Percentiles rank a stretch among this genome's conserved stretches.
These are phyloP conservation scores for Knipowitschia caucasica DNA, from an alignment of 2,797 vertebrate genomes.

Conservation along the genomic window DNA sequence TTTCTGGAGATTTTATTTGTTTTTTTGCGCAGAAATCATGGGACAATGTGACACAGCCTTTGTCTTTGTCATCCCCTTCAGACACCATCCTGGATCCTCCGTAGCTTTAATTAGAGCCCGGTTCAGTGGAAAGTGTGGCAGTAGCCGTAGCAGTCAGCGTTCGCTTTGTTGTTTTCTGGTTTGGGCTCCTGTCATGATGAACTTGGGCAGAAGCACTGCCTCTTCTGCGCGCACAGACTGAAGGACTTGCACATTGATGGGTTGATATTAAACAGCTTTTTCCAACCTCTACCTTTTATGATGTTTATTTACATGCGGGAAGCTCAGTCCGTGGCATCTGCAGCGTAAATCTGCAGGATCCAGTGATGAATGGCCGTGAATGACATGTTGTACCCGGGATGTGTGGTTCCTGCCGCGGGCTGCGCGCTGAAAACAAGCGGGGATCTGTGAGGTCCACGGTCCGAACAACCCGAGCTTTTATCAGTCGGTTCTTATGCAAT, in stretches of 20 bases:
- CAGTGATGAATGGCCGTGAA: no score
- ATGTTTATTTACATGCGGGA: constrained; percentile 10
- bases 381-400: constrained; percentile 53
- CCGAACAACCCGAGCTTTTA: constrained; percentile 6
- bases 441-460: constrained; percentile 30
- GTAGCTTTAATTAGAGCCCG: constrained; percentile 92
- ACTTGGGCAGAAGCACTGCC: constrained; percentile 92
- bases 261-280: constrained; percentile 82
- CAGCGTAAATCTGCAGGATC: no score
- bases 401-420: constrained; percentile 57
- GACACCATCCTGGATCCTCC: constrained; percentile 68
- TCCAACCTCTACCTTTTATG: constrained; percentile 57
- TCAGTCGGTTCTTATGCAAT: constrained; percentile 1
- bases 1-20: constrained; percentile 80
- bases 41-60: constrained; percentile 68
- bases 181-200: constrained; percentile 76
- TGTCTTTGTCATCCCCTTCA: constrained; percentile 77
- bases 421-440: constrained; percentile 46
- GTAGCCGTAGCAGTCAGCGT: constrained; percentile 74
- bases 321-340: no score
- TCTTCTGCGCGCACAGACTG: constrained; percentile 88
- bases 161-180: constrained; percentile 45
- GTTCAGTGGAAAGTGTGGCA: constrained; percentile 86
- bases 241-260: constrained; percentile 92
- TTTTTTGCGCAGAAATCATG: constrained; percentile 82